These are phyloP conservation scores for Artemia sp. DNA, from an alignment of 2,888 invertebrate species.

Conservation along the genomic window DNA sequence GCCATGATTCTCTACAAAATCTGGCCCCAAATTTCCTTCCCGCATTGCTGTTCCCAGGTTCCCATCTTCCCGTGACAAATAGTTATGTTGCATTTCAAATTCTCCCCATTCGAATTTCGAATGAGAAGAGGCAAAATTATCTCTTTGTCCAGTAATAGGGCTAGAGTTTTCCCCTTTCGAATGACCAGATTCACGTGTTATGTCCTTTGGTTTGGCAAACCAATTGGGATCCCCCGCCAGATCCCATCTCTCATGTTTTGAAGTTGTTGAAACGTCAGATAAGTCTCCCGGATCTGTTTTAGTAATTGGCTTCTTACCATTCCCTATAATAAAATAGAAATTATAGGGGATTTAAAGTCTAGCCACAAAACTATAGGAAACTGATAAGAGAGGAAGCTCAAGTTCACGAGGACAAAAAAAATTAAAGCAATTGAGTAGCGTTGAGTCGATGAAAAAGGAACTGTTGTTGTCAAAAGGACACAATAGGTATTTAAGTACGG, in stretches of 20 bases:
- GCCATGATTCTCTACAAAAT: slow-evolving; percentile 50
- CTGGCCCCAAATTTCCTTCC: slow-evolving; percentile 58
- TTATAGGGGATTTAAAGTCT: no score
- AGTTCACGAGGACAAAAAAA: no score
- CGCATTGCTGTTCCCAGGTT: not conserved
- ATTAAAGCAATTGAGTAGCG: no score
- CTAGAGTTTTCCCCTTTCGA: not conserved
- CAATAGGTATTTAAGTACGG: no score
- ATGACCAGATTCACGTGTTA: no score
- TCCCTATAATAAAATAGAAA: no score
- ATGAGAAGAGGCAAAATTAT: not conserved
- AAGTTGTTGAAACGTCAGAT: slow-evolving; percentile 1
- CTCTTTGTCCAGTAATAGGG: not conserved
- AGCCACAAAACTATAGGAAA: no score
- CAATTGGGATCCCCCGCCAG: slow-evolving; percentile 5
- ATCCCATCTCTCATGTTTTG: slow-evolving; percentile 4
- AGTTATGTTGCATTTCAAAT: not conserved
- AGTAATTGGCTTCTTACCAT: no score
- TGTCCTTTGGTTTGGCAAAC: slow-evolving; percentile 12
- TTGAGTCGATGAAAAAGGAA: no score
- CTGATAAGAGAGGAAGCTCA: no score
- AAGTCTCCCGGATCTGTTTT: not conserved
- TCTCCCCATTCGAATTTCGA: not conserved
- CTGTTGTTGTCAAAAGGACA: no score
- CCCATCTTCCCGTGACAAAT: not conserved